phyloP scores from a whole-genome alignment of 2,113 vertebrate species.

The Carassius auratus region DNA sequence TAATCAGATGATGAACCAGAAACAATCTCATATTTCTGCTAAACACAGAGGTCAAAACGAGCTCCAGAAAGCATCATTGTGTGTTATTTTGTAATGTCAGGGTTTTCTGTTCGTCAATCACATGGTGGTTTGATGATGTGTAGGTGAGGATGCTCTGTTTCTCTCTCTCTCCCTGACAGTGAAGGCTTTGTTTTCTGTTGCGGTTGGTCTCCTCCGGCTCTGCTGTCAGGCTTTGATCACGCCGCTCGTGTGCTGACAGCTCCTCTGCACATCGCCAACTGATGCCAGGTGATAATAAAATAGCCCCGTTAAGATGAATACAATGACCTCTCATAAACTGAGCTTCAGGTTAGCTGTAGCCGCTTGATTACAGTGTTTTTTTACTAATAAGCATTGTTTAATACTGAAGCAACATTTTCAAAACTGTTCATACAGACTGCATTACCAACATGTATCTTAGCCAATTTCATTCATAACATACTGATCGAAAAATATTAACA shows the following conservation, averaged over 20 bases:
- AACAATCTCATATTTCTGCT: neutral
- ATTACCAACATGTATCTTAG: too few relatives aligned
- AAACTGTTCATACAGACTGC: too few relatives aligned
- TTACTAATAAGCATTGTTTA: too few relatives aligned
- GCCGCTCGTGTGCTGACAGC: constrained; percentile 49
- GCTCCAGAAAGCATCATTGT: neutral
- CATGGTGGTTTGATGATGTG: neutral
- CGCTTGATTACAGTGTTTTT: too few relatives aligned
- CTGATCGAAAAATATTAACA: too few relatives aligned
- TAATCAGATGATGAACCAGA: neutral
- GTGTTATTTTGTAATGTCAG: neutral
- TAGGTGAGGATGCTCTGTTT: neutral
- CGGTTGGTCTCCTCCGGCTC: constrained; percentile 71
- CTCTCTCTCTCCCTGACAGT: constrained; percentile 54
- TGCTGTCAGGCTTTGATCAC: constrained; percentile 80
- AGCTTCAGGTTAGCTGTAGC: too few relatives aligned
- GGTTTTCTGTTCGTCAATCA: neutral
- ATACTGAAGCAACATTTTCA: too few relatives aligned
- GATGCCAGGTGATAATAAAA: constrained; percentile 61
- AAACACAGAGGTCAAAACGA: neutral
- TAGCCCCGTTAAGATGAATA: constrained; percentile 2
- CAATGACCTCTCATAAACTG: neutral
- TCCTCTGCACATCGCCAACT: constrained; percentile 51
- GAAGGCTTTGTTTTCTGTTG: constrained; percentile 73
- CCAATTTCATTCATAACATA: too few relatives aligned